Evolutionary conservation across 2,888 invertebrate species (phyloP), one percentile per base, ranked within the genome.

Genomic region (Encarsia formosa): DNA sequence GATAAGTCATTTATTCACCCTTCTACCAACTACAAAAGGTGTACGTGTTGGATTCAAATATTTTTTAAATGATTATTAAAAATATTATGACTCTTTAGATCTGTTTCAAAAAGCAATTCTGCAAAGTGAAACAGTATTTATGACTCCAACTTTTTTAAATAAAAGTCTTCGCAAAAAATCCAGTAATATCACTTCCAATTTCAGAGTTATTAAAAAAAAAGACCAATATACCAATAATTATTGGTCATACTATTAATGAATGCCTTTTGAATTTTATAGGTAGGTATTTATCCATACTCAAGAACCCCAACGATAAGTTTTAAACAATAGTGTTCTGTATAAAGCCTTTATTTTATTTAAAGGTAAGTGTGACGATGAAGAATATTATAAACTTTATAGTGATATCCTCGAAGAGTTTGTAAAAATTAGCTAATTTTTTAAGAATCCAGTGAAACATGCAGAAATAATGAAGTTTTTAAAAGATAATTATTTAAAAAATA

Each of bases 401-500:
- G 73, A 75, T 37, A 62, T 64, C 18, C 76, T 78, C 37, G 39
- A 70, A 3, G 63, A 72, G 3, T 63, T 70, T 53, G 65, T 79
- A 18, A 76, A 76, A 1, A 75, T 75, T 49, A 61, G 68, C 15
- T 50, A 77, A 47, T 66, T 71, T 18, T 46, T 56, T 58, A 65
- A 34, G 51, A 59, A 23, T 63, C 74, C 57, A 68, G 59, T 60
- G 19, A 35, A 56, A 5, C 44, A 63, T 4, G 26, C 43, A 13
- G 68, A 71, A 18, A 46, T 75, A 4, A 73, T 76, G 58, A 54
- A 58, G n/a, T 67, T 62, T 55, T 59, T 80, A 1, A 75, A 70
- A 62, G 62, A 70, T 8, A 75, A 77, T 56, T 83, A 82, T 65
- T 76, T 81, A 45, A 73, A 76, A 48, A 74, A 74, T 0, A 65